These are phyloP conservation scores for Rhagophthalmus giganteus DNA, from an alignment of 2,888 invertebrate genomes.

Conservation along the genomic window DNA sequence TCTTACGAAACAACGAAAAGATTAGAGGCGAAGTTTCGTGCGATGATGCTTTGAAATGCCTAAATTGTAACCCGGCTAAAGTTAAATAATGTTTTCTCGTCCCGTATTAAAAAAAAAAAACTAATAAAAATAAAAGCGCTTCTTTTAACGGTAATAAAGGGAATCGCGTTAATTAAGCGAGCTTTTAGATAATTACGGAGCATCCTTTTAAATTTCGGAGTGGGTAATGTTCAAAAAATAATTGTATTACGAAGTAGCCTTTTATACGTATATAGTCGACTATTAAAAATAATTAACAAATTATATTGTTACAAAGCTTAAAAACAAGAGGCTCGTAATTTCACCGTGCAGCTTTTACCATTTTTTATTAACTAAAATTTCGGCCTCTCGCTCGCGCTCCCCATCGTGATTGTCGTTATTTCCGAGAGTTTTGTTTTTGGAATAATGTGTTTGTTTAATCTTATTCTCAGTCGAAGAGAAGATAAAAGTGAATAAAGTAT, in stretches of 20 bases:
- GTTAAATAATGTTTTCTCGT: slow-evolving; percentile 20
- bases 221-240: slow-evolving; percentile 25
- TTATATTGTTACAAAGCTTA: slow-evolving; percentile 16
- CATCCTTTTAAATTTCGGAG: slow-evolving; percentile 23
- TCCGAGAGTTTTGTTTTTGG: neutral
- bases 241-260: slow-evolving; percentile 20
- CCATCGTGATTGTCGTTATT: neutral
- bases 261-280: slow-evolving; percentile 17
- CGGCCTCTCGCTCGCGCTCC: too few species aligned
- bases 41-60: slow-evolving; percentile 9
- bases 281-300: slow-evolving; percentile 20
- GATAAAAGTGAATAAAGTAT: neutral
- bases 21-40: slow-evolving; percentile 2
- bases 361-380: neutral
- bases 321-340: slow-evolving; percentile 16
- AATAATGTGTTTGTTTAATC: neutral
- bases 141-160: slow-evolving; percentile 27
- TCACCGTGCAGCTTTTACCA: neutral
- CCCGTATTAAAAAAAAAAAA: slow-evolving; percentile 19
- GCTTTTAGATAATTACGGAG: slow-evolving; percentile 28
- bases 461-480: neutral
- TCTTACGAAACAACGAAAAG: slow-evolving; percentile 17
- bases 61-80: slow-evolving; percentile 19
- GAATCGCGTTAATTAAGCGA: slow-evolving; percentile 27
- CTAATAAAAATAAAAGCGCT: slow-evolving; percentile 30